A percentile compares a stretch with the other conserved stretches of the same genome.
Conservation (phyloP, 92 coral and sea anemone species). For the Epizoanthus rinbou region DNA sequence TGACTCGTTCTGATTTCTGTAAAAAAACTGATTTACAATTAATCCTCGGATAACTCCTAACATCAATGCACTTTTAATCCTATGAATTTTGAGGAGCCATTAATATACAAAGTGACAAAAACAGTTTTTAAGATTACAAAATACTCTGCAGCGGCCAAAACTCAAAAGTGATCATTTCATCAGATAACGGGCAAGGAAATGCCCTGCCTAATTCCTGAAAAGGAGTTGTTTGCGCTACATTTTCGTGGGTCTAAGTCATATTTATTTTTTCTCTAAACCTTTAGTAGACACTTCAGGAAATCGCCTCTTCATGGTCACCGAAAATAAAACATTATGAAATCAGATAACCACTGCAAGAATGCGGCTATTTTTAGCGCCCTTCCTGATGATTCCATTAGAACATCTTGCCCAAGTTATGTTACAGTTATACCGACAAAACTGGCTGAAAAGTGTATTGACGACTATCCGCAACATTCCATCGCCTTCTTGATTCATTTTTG, state of each 20-base stretch:
- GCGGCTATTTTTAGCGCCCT: conserved; percentile 14
- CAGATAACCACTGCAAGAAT: background rate
- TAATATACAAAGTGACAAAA: background rate
- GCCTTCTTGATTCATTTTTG: background rate
- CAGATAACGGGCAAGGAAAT: conserved; percentile 1
- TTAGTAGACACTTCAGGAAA: background rate
- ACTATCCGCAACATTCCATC: background rate
- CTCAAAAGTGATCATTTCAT: background rate
- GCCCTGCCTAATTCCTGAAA: background rate
- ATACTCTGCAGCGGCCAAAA: background rate
- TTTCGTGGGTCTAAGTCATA: background rate
- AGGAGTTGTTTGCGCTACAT: background rate
- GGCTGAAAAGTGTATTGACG: background rate
- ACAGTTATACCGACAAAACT: background rate
- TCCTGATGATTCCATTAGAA: background rate
- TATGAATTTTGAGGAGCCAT: background rate
- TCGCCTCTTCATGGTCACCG: background rate
- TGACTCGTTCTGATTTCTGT: background rate
- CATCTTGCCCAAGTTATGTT: background rate
- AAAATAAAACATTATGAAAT: background rate
- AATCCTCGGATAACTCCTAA: conserved; percentile 1
- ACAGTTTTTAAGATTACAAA: background rate
- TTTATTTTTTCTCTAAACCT: background rate
- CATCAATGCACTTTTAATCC: background rate
- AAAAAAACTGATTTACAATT: background rate